phyloP scores from a whole-genome alignment of 2,888 invertebrate genomes.

The Euphydryas editha region DNA sequence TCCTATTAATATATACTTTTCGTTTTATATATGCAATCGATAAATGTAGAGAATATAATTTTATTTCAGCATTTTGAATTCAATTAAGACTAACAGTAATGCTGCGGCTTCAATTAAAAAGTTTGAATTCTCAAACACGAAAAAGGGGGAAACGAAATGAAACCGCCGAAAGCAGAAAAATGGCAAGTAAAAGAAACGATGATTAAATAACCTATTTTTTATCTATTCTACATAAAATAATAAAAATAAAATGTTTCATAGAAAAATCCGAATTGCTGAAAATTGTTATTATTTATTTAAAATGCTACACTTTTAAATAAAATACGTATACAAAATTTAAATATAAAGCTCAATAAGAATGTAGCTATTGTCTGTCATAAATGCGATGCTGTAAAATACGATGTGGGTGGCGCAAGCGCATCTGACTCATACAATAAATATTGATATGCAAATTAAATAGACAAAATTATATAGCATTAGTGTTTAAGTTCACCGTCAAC shows the following conservation, averaged over 20 bases:
- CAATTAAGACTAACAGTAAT: background rate
- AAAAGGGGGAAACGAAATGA: conserved; percentile 1
- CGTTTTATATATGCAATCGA: background rate
- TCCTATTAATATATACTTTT: no score
- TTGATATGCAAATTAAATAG: background rate
- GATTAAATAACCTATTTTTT: background rate
- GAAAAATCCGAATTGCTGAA: no score
- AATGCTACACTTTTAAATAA: no score
- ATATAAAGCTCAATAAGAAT: background rate
- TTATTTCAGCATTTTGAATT: background rate
- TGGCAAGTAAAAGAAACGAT: background rate
- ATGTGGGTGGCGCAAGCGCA: background rate
- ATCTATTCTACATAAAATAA: background rate
- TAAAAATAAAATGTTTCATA: no score
- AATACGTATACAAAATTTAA: background rate
- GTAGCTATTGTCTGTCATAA: background rate
- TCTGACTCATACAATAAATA: background rate
- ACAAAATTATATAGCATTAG: background rate
- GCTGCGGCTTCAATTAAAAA: conserved; percentile 4
- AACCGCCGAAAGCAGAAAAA: background rate
- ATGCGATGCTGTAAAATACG: background rate
- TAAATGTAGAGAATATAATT: no score
- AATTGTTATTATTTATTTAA: no score
- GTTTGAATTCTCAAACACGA: background rate
- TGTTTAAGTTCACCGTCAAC: background rate